Percentiles rank a stretch among this genome's conserved stretches.
Conservation (phyloP, 2,888 invertebrate genomes). For the Anticlea derivata region DNA sequence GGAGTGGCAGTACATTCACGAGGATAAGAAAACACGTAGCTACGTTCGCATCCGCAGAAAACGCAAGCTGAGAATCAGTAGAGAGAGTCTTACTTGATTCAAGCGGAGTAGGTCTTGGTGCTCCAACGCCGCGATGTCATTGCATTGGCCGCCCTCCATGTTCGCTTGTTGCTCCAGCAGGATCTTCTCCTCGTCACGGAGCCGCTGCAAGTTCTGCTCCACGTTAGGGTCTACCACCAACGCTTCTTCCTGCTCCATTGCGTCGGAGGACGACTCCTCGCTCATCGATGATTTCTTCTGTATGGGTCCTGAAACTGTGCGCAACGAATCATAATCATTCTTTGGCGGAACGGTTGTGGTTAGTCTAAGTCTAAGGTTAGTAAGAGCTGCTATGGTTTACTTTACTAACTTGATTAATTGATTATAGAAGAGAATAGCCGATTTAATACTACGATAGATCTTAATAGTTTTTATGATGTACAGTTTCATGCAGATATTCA, state of each 20-base stretch:
- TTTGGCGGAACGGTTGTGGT: neutral
- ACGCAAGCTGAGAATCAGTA: neutral
- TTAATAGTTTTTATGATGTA: too few species aligned
- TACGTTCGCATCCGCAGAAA: neutral
- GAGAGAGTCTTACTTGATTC: constrained; percentile 57
- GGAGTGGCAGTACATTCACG: too few species aligned
- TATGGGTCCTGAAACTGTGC: constrained; percentile 89
- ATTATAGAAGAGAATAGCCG: too few species aligned
- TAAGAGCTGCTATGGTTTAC: too few species aligned
- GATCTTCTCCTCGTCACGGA: constrained; percentile 88
- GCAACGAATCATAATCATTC: neutral
- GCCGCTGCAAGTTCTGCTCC: constrained; percentile 66
- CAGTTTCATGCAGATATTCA: too few species aligned
- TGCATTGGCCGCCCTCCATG: constrained; percentile 81
- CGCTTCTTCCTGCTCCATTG: constrained; percentile 96
- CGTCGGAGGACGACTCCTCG: constrained; percentile 92
- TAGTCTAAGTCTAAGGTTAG: neutral
- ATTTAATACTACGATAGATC: too few species aligned
- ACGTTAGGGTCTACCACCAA: constrained; percentile 81
- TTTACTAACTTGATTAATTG: too few species aligned
- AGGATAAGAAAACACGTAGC: too few species aligned
- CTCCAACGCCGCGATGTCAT: constrained; percentile 70
- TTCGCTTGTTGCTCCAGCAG: constrained; percentile 90
- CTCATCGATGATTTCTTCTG: constrained; percentile 95
- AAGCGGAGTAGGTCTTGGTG: constrained; percentile 68